A percentile compares a stretch with the other conserved stretches of the same genome.
Conservation (phyloP, 2,888 invertebrate genomes). For the Elysia crispata region DNA sequence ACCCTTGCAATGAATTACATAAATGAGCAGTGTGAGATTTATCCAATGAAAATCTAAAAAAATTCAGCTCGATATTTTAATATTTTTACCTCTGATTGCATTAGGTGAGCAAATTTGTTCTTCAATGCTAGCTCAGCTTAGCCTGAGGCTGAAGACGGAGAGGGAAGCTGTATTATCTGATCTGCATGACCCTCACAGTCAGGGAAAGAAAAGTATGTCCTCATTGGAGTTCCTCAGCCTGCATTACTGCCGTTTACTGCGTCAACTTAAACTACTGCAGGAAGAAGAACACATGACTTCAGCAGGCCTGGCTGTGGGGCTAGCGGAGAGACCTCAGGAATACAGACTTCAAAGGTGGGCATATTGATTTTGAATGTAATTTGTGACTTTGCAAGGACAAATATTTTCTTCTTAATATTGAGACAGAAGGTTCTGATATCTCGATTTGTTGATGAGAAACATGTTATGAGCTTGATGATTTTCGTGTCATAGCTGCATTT, state of each 20-base stretch:
- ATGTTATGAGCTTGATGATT: no score
- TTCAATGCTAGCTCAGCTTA: constrained; percentile 10
- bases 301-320: constrained; percentile 64
- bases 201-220: neutral
- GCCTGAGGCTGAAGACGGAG: constrained; percentile 19
- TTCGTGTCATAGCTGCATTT: no score
- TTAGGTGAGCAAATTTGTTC: no score
- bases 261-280: constrained; percentile 59
- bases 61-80: no score
- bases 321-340: constrained; percentile 67
- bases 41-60: no score
- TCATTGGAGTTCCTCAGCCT: neutral
- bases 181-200: neutral
- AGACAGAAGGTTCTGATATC: no score
- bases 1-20: no score
- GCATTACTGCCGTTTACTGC: constrained; percentile 60
- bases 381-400: no score
- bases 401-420: no score
- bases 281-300: constrained; percentile 58
- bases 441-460: no score
- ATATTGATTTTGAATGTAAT: neutral
- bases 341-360: constrained; percentile 51
- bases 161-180: constrained; percentile 5
- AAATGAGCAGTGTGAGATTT: no score
- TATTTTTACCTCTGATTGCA: no score